Conservation (phyloP, 2,888 invertebrate genomes). For the Calameuta pallipes region DNA sequence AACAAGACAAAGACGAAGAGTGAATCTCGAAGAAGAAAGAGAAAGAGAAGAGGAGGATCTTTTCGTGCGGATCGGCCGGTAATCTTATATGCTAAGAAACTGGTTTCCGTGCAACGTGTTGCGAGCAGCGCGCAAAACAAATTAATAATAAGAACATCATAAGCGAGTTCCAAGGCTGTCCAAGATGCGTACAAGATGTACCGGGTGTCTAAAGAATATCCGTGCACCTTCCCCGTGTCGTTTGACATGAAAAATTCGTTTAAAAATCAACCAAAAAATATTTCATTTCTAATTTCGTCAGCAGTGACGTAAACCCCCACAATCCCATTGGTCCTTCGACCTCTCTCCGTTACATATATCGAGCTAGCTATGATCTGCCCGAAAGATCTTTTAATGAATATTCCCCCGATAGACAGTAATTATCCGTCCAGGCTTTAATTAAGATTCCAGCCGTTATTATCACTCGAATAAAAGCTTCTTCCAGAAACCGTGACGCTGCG, state of each 20-base stretch:
- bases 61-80: conserved; percentile 15
- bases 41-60: conserved; percentile 1
- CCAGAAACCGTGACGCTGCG: not conserved
- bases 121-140: conserved; percentile 54
- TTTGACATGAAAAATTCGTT: no score
- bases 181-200: not conserved
- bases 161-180: conserved; percentile 12
- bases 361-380: not conserved
- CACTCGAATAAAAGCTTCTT: conserved; percentile 6
- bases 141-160: conserved; percentile 55
- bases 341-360: no score
- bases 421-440: conserved; percentile 8
- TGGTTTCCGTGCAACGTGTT: conserved; percentile 46
- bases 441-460: not conserved
- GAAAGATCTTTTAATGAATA: conserved; percentile 5
- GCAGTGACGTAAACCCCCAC: no score
- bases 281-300: no score
- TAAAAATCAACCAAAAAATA: no score
- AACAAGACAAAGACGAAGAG: not conserved
- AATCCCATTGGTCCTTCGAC: no score
- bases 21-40: no score
- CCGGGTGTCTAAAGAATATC: no score
- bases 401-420: conserved; percentile 5
- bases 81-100: conserved; percentile 40
- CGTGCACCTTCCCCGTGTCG: no score